Conservation (phyloP, 2,113 vertebrate genomes). For the Anguilla japonica region DNA sequence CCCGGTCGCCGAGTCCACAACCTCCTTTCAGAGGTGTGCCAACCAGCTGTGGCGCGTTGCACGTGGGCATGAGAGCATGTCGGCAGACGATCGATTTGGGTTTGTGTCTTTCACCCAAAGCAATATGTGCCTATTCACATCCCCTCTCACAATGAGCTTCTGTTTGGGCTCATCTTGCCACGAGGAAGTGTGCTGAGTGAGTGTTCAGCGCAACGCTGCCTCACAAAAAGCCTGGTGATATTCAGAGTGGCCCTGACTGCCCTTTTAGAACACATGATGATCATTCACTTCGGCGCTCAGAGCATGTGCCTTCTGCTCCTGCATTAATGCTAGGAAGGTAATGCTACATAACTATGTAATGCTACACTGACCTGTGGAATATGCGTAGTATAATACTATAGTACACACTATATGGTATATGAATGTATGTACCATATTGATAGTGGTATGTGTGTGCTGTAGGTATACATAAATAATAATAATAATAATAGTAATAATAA, state of each 20-base stretch:
- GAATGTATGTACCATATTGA: too few relatives aligned
- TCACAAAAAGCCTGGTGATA: not conserved
- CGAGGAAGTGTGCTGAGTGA: conserved; percentile 14
- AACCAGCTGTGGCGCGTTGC: conserved; percentile 2
- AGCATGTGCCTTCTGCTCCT: not conserved
- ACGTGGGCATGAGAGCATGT: not conserved
- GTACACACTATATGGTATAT: too few relatives aligned
- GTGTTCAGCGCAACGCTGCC: not conserved
- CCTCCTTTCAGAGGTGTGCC: not conserved
- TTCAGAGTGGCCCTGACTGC: not conserved
- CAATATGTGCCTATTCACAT: not conserved
- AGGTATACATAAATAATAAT: too few relatives aligned
- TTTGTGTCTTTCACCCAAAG: not conserved
- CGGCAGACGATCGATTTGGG: not conserved
- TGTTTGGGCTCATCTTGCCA: not conserved
- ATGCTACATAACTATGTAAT: not conserved
- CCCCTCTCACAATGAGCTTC: conserved; percentile 4
- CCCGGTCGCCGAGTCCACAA: not conserved
- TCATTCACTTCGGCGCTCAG: not conserved
- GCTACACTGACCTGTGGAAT: not conserved
- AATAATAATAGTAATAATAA: too few relatives aligned
- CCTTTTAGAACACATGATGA: not conserved
- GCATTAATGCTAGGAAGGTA: not conserved
- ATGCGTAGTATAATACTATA: not conserved
- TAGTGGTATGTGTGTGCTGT: too few relatives aligned